Evolutionary conservation across 2,797 vertebrate species (phyloP).

Genomic region (Trematomus bernacchii): DNA sequence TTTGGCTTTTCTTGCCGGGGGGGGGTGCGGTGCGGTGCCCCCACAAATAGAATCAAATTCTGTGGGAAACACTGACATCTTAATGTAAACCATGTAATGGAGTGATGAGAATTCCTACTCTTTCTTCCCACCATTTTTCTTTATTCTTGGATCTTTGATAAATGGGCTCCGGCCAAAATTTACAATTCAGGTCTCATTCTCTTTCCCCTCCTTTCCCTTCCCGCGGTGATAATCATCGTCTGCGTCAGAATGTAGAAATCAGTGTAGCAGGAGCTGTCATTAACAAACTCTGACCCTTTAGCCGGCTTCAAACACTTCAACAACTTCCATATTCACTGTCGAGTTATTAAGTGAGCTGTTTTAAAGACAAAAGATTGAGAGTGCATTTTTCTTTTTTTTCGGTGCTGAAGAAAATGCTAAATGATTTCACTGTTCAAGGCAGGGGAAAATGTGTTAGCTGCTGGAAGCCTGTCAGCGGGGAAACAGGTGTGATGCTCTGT

Average conservation of each 20-base stretch:
- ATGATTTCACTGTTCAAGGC: slow-evolving; percentile 23
- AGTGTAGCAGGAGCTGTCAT: slow-evolving; percentile 49
- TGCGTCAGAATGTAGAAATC: slow-evolving; percentile 48
- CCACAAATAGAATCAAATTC: too few relatives aligned
- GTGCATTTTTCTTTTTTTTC: not conserved
- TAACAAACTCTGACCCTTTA: slow-evolving; percentile 66
- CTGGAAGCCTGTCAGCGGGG: slow-evolving; percentile 31
- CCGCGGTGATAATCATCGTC: slow-evolving; percentile 62
- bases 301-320: slow-evolving; percentile 36
- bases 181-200: slow-evolving; percentile 51
- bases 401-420: slow-evolving; percentile 4
- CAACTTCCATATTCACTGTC: slow-evolving; percentile 31
- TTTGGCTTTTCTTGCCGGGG: too few relatives aligned
- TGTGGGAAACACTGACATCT: too few relatives aligned
- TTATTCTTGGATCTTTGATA: slow-evolving; percentile 40
- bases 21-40: too few relatives aligned
- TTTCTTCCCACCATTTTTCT: slow-evolving; percentile 30
- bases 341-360: slow-evolving; percentile 40
- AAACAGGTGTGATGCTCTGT: slow-evolving; percentile 48
- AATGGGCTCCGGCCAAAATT: slow-evolving; percentile 45
- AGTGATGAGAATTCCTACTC: slow-evolving; percentile 28
- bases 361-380: slow-evolving; percentile 1
- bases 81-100: slow-evolving; percentile 47
- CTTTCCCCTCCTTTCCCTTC: slow-evolving; percentile 41
- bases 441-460: slow-evolving; percentile 13